These are phyloP conservation scores for Plebejus melissa DNA, from an alignment of 2,888 invertebrate genomes.

Conservation along the genomic window DNA sequence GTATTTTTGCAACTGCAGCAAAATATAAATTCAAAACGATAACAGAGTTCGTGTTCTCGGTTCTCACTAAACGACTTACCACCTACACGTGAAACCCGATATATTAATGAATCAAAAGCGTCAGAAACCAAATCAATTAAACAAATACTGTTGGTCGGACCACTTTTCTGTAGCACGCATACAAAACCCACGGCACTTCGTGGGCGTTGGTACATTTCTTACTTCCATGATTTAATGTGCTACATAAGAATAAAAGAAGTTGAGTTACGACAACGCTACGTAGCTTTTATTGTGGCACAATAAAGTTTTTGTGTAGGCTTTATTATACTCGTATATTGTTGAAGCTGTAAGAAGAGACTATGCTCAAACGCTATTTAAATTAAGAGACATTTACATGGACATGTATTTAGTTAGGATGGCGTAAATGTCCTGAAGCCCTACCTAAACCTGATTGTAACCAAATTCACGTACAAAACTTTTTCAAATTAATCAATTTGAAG, in stretches of 20 bases:
- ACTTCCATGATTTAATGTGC: constrained; percentile 16
- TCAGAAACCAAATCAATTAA: constrained; percentile 12
- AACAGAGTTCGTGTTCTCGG: not conserved
- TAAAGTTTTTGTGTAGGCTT: not conserved
- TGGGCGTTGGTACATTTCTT: constrained; percentile 9
- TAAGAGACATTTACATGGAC: too few species aligned
- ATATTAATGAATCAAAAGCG: not conserved
- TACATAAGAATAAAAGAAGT: constrained; percentile 6
- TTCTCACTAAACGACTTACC: not conserved
- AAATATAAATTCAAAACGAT: not conserved
- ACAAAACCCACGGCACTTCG: not conserved
- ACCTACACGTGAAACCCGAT: not conserved
- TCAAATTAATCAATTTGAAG: too few species aligned
- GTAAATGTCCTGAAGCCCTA: too few species aligned
- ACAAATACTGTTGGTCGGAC: constrained; percentile 6
- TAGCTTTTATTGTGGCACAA: constrained; percentile 9
- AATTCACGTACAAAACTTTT: too few species aligned
- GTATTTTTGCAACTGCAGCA: too few species aligned
- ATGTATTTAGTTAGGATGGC: too few species aligned
- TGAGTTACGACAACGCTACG: not conserved
- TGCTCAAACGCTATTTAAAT: too few species aligned
- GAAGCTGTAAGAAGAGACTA: not conserved
- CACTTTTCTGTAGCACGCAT: not conserved
- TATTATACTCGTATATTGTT: not conserved
- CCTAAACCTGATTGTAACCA: too few species aligned